A percentile compares a stretch with the other conserved stretches of the same genome.
phyloP scores from a whole-genome alignment of 2,113 vertebrate species.

The Chaetodon auriga region DNA sequence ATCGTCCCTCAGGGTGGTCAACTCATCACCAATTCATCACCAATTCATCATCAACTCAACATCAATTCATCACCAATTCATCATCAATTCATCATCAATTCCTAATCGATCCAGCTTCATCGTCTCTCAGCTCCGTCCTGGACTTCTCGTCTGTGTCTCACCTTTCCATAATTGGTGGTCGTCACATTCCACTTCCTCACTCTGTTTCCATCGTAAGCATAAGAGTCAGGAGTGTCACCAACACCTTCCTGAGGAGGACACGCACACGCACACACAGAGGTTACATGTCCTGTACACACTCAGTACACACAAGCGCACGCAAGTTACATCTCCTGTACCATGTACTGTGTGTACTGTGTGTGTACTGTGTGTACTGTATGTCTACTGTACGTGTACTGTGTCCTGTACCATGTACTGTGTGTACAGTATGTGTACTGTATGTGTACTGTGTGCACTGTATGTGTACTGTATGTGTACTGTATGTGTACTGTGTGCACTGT shows the following conservation, averaged over 20 bases:
- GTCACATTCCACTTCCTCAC: slow-evolving; percentile 99
- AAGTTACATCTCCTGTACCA: too few relatives aligned
- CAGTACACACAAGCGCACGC: not conserved
- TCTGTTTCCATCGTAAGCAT: slow-evolving; percentile 96
- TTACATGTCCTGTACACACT: too few relatives aligned
- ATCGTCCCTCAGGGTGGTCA: not conserved
- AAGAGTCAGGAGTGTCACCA: slow-evolving; percentile 95
- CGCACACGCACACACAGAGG: not conserved
- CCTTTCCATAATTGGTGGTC: slow-evolving; percentile 98
- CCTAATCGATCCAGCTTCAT: too few relatives aligned
- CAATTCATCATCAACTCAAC: too few relatives aligned
- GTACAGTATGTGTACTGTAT: not conserved
- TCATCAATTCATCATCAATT: too few relatives aligned
- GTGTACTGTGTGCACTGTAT: slow-evolving; percentile 27
- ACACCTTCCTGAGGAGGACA: slow-evolving; percentile 90
- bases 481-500: not conserved
- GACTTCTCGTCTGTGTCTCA: slow-evolving; percentile 46
- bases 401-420: too few relatives aligned
- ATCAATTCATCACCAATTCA: not conserved
- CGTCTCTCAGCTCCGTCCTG: too few relatives aligned
- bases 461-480: not conserved
- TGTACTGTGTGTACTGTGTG: not conserved
- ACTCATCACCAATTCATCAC: not conserved
- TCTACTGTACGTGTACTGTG: not conserved
- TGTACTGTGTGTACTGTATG: slow-evolving; percentile 29